phyloP scores from a whole-genome alignment of 2,888 invertebrate genomes.

The Seira musarum region DNA sequence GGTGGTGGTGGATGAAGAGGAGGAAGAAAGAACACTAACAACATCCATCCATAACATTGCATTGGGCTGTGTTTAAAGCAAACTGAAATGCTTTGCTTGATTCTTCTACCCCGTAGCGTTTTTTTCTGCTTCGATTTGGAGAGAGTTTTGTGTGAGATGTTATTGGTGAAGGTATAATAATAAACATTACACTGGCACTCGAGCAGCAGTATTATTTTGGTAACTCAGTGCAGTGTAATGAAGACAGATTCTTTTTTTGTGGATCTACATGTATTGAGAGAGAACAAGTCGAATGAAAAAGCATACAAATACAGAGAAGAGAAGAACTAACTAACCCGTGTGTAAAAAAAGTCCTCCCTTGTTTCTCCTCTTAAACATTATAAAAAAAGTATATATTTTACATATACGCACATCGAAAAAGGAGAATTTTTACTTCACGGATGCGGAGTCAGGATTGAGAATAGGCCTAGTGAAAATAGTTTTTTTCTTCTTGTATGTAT shows the following conservation, averaged over 20 bases:
- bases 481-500: slow-evolving; percentile 9
- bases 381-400: slow-evolving; percentile 21
- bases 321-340: slow-evolving; percentile 6
- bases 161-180: slow-evolving; percentile 54
- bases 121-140: slow-evolving; percentile 49
- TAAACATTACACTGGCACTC: background rate
- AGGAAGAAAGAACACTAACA: slow-evolving; percentile 18
- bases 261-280: slow-evolving; percentile 37
- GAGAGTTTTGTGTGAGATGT: slow-evolving; percentile 47
- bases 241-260: slow-evolving; percentile 30
- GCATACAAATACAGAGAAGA: slow-evolving; percentile 2
- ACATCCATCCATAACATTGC: background rate
- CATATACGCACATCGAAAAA: slow-evolving; percentile 22
- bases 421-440: slow-evolving; percentile 45
- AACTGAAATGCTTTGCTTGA: slow-evolving; percentile 45
- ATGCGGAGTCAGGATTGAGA: slow-evolving; percentile 27
- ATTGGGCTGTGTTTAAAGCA: slow-evolving; percentile 34
- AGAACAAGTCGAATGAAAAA: slow-evolving; percentile 16
- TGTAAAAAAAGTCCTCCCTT: slow-evolving; percentile 31
- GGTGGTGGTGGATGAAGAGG: background rate
- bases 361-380: background rate
- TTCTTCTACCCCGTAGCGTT: slow-evolving; percentile 60
- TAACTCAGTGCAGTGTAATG: background rate
- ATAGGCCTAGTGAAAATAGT: slow-evolving; percentile 46
- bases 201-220: slow-evolving; percentile 4